phyloP scores from a whole-genome alignment of 2,888 invertebrate genomes.

The Toxonevra muliebris region DNA sequence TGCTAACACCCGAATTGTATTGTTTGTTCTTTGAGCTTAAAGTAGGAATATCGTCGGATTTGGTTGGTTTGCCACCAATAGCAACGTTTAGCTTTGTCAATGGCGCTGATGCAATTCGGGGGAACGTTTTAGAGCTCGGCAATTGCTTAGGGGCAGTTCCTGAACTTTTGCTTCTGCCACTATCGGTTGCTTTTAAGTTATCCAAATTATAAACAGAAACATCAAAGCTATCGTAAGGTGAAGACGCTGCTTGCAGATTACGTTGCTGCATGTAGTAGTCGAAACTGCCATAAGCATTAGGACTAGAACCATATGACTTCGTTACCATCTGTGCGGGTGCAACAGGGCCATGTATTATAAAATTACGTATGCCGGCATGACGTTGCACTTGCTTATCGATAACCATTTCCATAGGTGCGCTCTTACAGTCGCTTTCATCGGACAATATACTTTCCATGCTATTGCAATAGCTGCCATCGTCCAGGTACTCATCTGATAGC shows the following conservation, averaged over 20 bases:
- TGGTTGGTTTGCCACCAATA: constrained; percentile 7
- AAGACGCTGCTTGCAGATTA: constrained; percentile 40
- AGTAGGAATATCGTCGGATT: constrained; percentile 60
- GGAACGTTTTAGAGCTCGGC: constrained; percentile 61
- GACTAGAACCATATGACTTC: constrained; percentile 73
- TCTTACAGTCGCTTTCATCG: constrained; percentile 82
- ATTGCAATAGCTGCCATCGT: constrained; percentile 74
- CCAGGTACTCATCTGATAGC: constrained; percentile 74
- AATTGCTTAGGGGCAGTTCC: constrained; percentile 46
- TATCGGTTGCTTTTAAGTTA: constrained; percentile 43
- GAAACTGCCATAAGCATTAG: constrained; percentile 69
- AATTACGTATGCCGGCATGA: constrained; percentile 58
- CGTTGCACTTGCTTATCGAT: constrained; percentile 65
- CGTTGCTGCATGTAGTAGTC: constrained; percentile 67
- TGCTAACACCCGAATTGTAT: constrained; percentile 61
- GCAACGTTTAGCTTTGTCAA: constrained; percentile 25
- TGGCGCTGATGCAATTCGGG: constrained; percentile 48
- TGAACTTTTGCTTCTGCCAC: constrained; percentile 30
- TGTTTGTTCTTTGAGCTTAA: constrained; percentile 62
- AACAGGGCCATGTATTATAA: constrained; percentile 54
- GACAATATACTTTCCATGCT: constrained; percentile 84
- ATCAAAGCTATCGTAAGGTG: constrained; percentile 64
- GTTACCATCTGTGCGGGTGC: constrained; percentile 59
- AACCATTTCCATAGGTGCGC: constrained; percentile 78
- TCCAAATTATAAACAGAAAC: constrained; percentile 62